A percentile compares a stretch with the other conserved stretches of the same genome.
Evolutionary conservation across 2,797 vertebrate genomes (phyloP).

Genomic region (Sphenodon punctatus): DNA sequence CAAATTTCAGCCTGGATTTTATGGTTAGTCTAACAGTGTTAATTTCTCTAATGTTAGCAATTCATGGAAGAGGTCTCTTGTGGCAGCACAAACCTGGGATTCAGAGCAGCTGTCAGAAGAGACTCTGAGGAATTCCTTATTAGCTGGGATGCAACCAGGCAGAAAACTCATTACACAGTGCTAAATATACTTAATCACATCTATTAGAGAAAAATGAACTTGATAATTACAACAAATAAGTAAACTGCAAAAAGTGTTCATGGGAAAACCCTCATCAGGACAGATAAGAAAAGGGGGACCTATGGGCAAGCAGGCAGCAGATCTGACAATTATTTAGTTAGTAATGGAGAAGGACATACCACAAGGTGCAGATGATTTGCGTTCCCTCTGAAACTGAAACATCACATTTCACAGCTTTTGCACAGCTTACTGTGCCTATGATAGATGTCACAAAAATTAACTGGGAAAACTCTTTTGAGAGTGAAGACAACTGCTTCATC

Average conservation of each 20-base stretch:
- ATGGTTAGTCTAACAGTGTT: conserved; percentile 81
- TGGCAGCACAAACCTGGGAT: conserved; percentile 74
- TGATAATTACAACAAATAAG: conserved; percentile 87
- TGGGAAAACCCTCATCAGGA: conserved; percentile 49
- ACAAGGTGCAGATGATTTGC: conserved; percentile 25
- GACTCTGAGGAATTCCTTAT: conserved; percentile 87
- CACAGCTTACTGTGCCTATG: conserved; percentile 50
- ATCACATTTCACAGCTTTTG: conserved; percentile 61
- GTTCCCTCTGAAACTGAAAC: conserved; percentile 40
- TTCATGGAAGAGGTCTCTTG: conserved; percentile 74
- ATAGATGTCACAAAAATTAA: conserved; percentile 57
- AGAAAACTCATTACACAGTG: conserved; percentile 99
- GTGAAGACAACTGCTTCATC: conserved; percentile 15
- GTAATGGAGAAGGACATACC: conserved; percentile 7
- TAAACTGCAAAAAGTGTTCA: conserved; percentile 77
- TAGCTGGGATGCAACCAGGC: conserved; percentile 96
- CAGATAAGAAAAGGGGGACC: conserved; percentile 22
- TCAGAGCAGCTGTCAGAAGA: conserved; percentile 82
- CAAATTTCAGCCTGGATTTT: conserved; percentile 82
- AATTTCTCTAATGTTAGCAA: conserved; percentile 81
- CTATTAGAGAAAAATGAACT: conserved; percentile 90
- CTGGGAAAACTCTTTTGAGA: conserved; percentile 52
- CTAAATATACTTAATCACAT: conserved; percentile 98
- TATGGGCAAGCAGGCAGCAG: neutral
- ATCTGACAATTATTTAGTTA: neutral